phyloP scores from a whole-genome alignment of 2,888 invertebrate genomes.

The Drosophila affinis region DNA sequence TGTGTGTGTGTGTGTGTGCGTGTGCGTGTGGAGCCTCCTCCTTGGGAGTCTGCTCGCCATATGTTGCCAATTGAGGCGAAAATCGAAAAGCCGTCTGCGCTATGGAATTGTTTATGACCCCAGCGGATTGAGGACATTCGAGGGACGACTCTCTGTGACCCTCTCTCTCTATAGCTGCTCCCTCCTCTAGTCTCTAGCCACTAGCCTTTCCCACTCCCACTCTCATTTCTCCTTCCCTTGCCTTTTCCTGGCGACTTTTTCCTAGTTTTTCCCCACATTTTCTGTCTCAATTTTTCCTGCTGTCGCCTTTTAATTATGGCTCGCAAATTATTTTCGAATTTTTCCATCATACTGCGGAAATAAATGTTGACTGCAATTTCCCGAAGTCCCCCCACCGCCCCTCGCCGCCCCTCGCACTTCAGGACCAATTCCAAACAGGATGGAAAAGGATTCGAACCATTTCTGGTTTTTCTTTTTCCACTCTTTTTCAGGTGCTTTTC shows the following conservation, averaged over 20 bases:
- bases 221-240: background rate
- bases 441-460: constrained; percentile 76
- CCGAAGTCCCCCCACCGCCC: constrained; percentile 15
- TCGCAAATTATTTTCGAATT: constrained; percentile 78
- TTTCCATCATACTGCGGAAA: constrained; percentile 75
- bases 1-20: constrained; percentile 13
- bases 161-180: constrained; percentile 10
- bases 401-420: constrained; percentile 3
- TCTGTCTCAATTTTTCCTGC: constrained; percentile 27
- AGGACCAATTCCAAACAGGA: constrained; percentile 58
- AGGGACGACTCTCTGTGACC: constrained; percentile 28
- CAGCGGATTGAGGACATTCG: constrained; percentile 39
- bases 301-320: constrained; percentile 75
- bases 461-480: constrained; percentile 46
- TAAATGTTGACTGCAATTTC: constrained; percentile 76
- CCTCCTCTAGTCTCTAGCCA: constrained; percentile 3
- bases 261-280: constrained; percentile 35
- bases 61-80: constrained; percentile 79
- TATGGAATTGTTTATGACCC: constrained; percentile 70
- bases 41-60: constrained; percentile 59
- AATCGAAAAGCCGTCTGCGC: constrained; percentile 76
- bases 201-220: constrained; percentile 18
- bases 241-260: constrained; percentile 1
- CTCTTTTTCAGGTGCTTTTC: constrained; percentile 26
- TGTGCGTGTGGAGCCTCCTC: constrained; percentile 35